These are phyloP conservation scores for Anguilla megastoma DNA, from an alignment of 2,797 vertebrate species.

Conservation along the genomic window DNA sequence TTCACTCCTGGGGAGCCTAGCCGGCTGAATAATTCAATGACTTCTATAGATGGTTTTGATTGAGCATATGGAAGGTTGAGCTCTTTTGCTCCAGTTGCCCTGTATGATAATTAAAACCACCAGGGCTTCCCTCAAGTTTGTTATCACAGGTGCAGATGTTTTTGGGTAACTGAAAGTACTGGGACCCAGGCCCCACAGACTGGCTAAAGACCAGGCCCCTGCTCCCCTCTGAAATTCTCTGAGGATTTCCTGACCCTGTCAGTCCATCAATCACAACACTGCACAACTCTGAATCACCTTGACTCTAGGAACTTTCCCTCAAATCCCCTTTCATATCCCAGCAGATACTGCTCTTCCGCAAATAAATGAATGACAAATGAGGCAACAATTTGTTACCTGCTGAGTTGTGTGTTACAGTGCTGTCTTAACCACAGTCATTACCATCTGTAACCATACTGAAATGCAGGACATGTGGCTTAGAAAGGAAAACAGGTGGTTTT, in stretches of 20 bases:
- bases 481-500: not conserved
- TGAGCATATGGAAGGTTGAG: conserved; percentile 9
- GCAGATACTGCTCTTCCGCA: not conserved
- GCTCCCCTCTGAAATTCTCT: not conserved
- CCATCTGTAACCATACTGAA: not conserved
- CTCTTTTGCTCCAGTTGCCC: conserved; percentile 48
- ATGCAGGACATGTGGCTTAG: not conserved
- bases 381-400: not conserved
- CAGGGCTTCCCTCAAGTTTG: conserved; percentile 48
- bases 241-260: conserved; percentile 8
- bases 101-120: conserved; percentile 64
- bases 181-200: conserved; percentile 41
- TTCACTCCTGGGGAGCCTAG: conserved; percentile 4
- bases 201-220: not conserved
- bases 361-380: not conserved
- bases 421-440: not conserved
- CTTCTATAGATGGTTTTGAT: conserved; percentile 21
- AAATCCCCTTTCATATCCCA: not conserved
- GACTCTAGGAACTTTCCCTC: not conserved
- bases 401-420: not conserved
- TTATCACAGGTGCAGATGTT: conserved; percentile 73
- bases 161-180: conserved; percentile 54
- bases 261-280: conserved; percentile 23
- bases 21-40: conserved; percentile 17
- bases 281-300: not conserved